Percentiles rank a stretch among this genome's conserved stretches.
Conservation (phyloP, 2,797 vertebrate genomes). For the Kryptolebias ocellatus region DNA sequence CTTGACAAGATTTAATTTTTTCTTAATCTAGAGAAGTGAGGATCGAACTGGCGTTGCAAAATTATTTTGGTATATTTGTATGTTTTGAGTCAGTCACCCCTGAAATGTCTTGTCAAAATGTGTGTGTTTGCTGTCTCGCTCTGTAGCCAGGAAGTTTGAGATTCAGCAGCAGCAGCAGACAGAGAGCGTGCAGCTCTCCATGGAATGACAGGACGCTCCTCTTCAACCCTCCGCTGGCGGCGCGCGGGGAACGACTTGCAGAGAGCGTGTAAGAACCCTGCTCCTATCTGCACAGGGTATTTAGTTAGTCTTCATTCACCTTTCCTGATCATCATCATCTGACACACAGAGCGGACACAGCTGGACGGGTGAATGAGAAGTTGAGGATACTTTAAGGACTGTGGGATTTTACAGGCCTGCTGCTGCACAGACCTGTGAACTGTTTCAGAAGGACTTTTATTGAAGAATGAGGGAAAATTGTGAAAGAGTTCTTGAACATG, state of each 20-base stretch:
- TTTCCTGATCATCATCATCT: too few species aligned
- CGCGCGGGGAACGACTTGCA: neutral
- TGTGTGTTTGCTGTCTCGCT: neutral
- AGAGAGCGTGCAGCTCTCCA: conserved; percentile 82
- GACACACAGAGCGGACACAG: neutral
- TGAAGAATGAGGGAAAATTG: neutral
- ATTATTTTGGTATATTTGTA: too few species aligned
- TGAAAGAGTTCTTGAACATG: conserved; percentile 3
- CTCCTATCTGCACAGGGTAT: too few species aligned
- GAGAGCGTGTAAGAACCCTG: too few species aligned
- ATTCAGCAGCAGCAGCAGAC: conserved; percentile 56
- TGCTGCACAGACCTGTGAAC: neutral
- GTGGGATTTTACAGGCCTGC: neutral
- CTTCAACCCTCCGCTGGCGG: neutral
- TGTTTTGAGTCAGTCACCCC: too few species aligned
- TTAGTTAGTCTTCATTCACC: too few species aligned
- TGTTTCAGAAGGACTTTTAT: neutral
- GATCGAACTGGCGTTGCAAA: too few species aligned
- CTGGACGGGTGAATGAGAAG: neutral
- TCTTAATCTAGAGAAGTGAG: too few species aligned
- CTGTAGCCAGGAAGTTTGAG: conserved; percentile 81
- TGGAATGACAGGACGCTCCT: conserved; percentile 74
- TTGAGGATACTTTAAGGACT: neutral
- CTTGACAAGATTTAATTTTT: too few species aligned
- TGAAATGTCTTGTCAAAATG: neutral